A percentile compares a stretch with the other conserved stretches of the same genome.
Conservation (phyloP, 2,113 vertebrate species). For the Campylorhamphus procurvoides region DNA sequence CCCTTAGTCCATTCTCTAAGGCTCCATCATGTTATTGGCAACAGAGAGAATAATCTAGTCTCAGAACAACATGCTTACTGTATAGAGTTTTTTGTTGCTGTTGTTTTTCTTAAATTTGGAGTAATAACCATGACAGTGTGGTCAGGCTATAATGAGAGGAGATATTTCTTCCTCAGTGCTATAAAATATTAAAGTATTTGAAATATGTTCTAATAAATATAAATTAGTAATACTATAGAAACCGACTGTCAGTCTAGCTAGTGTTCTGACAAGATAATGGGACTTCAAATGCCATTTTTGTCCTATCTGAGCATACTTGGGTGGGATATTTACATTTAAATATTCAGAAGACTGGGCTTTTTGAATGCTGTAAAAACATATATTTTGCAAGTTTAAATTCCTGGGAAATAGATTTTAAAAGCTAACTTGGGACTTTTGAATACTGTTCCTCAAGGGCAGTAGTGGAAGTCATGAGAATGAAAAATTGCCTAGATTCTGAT, state of each 20-base stretch:
- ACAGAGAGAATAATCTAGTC: neutral
- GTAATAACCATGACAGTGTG: neutral
- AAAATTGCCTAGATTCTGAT: constrained; percentile 16
- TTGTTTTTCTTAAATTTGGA: neutral
- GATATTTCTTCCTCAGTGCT: neutral
- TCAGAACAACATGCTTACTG: neutral
- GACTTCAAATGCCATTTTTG: neutral
- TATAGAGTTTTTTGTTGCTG: neutral
- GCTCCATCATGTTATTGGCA: neutral
- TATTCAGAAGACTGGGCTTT: neutral
- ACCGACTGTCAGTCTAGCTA: neutral
- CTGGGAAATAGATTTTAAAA: neutral
- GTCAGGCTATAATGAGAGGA: neutral
- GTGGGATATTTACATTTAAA: neutral
- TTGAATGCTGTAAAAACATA: neutral
- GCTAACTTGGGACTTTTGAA: neutral
- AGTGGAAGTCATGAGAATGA: neutral
- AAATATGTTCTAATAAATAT: constrained; percentile 19
- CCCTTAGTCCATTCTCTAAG: neutral
- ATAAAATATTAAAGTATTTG: constrained; percentile 1
- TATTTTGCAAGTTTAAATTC: constrained; percentile 14
- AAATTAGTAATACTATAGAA: constrained; percentile 2
- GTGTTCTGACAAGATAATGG: neutral
- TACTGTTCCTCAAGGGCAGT: neutral
- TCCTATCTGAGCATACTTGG: neutral